Evolutionary conservation across 2,113 vertebrate genomes (phyloP).

Genomic region (Solea senegalensis): DNA sequence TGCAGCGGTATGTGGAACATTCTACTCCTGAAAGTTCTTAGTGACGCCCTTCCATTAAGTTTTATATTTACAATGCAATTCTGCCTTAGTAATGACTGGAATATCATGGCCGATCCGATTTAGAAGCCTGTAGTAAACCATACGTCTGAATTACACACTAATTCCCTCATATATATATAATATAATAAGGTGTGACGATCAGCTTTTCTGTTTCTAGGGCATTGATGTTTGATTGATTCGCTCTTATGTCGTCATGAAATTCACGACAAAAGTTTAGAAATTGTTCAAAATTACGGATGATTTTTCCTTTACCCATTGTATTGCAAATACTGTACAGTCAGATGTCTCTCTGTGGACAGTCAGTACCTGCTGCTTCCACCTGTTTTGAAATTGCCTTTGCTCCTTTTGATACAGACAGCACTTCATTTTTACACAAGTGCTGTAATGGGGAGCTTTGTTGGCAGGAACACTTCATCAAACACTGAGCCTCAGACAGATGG

Average conservation of each 20-base stretch:
- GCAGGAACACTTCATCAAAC: slow-evolving; percentile 59
- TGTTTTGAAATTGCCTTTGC: slow-evolving; percentile 23
- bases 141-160: too few relatives aligned
- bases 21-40: neutral
- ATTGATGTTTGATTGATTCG: too few relatives aligned
- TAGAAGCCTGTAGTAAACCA: too few relatives aligned
- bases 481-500: slow-evolving; percentile 32
- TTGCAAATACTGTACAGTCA: neutral
- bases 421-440: slow-evolving; percentile 38
- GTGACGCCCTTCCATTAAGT: neutral
- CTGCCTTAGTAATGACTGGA: too few relatives aligned
- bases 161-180: too few relatives aligned
- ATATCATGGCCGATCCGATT: too few relatives aligned
- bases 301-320: neutral
- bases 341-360: slow-evolving; percentile 1
- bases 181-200: too few relatives aligned
- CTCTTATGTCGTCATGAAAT: too few relatives aligned
- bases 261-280: too few relatives aligned
- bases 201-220: too few relatives aligned
- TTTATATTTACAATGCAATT: too few relatives aligned
- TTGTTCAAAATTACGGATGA: too few relatives aligned
- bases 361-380: slow-evolving; percentile 3
- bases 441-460: slow-evolving; percentile 48
- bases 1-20: neutral
- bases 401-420: slow-evolving; percentile 28